Conservation (phyloP, 2,888 invertebrate species). For the Trissolcus brochymenae region DNA sequence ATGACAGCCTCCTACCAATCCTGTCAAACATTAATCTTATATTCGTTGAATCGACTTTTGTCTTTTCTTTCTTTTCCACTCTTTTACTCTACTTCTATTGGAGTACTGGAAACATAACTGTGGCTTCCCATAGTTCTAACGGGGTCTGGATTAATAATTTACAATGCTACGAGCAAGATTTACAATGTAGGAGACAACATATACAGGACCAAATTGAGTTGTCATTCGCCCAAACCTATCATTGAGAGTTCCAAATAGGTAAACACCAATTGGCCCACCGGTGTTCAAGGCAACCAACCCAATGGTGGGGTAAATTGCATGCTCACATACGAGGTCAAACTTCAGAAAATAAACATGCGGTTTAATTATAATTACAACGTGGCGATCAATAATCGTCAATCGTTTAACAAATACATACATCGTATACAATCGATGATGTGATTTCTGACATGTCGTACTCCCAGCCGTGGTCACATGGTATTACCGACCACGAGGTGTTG, state of each 20-base stretch:
- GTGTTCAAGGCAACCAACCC: conserved; percentile 90
- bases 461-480: conserved; percentile 87
- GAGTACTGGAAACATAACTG: too few species aligned
- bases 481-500: conserved; percentile 81
- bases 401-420: conserved; percentile 73
- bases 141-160: neutral
- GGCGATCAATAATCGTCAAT: neutral
- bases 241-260: conserved; percentile 89
- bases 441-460: conserved; percentile 85
- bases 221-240: conserved; percentile 79
- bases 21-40: conserved; percentile 72
- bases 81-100: too few species aligned
- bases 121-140: too few species aligned
- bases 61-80: too few species aligned
- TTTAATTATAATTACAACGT: neutral
- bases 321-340: conserved; percentile 93
- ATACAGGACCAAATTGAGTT: neutral
- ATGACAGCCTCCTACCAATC: conserved; percentile 89
- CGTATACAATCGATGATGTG: conserved; percentile 88
- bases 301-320: conserved; percentile 90
- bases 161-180: neutral
- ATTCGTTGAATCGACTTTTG: neutral
- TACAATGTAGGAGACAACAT: neutral
- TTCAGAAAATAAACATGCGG: conserved; percentile 76
- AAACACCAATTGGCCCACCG: conserved; percentile 93